A percentile compares a stretch with the other conserved stretches of the same genome.
These are phyloP conservation scores for Sycophila sp. DNA, from an alignment of 1,140 invertebrate genomes.

Conservation along the genomic window DNA sequence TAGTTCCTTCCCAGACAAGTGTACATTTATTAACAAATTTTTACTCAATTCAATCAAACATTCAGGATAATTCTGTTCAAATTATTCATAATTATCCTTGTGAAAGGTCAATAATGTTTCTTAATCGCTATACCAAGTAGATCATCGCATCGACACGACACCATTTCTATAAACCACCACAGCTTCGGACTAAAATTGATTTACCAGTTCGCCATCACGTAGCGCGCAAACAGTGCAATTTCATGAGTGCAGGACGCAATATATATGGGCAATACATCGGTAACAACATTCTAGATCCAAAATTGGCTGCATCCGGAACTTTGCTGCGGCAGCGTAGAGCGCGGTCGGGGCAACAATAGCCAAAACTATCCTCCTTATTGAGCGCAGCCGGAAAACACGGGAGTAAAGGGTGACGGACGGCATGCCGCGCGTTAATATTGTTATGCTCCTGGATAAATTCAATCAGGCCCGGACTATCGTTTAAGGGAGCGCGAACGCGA, in stretches of 20 bases:
- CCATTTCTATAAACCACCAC: slow-evolving; percentile 10
- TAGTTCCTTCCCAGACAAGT: too few species aligned
- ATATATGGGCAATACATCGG: slow-evolving; percentile 33
- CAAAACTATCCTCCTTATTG: slow-evolving; percentile 13
- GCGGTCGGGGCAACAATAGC: slow-evolving; percentile 16
- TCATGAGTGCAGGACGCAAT: background rate
- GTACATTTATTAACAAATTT: too few species aligned
- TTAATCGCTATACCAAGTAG: too few species aligned
- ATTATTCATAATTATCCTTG: too few species aligned
- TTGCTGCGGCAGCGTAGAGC: background rate
- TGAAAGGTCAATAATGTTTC: too few species aligned
- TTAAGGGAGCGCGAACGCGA: background rate
- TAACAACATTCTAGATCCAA: slow-evolving; percentile 43
- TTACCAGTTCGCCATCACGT: slow-evolving; percentile 15
- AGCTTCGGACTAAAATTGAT: slow-evolving; percentile 32
- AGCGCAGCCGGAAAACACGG: background rate
- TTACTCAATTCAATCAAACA: too few species aligned
- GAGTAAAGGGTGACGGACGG: too few species aligned
- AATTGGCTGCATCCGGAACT: slow-evolving; percentile 36
- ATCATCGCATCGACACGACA: too few species aligned
- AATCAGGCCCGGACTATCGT: background rate
- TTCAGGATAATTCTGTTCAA: too few species aligned
- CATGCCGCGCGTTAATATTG: slow-evolving; percentile 22
- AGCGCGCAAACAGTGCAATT: slow-evolving; percentile 27
- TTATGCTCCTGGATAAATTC: slow-evolving; percentile 15